phyloP scores from a whole-genome alignment of 2,797 vertebrate species.

The Urosaurus nigricauda region DNA sequence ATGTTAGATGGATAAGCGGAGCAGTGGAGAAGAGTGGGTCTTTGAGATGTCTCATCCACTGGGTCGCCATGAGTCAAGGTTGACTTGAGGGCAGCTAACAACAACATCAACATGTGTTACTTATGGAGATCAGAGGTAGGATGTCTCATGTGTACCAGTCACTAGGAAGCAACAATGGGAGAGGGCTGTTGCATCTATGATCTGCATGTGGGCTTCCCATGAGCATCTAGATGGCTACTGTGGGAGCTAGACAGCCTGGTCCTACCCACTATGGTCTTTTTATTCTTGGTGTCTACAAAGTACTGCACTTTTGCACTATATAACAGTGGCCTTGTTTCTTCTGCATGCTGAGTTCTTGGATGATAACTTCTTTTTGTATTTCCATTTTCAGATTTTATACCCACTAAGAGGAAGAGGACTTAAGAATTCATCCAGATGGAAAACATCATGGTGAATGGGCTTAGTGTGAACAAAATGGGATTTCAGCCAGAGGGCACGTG shows the following conservation, averaged over 20 bases:
- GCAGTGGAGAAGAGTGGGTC: too few species aligned
- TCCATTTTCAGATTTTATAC: slow-evolving; percentile 70
- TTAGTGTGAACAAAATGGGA: not conserved
- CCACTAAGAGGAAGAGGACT: slow-evolving; percentile 72
- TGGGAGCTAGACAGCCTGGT: not conserved
- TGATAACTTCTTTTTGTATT: slow-evolving; percentile 29
- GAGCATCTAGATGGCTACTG: not conserved
- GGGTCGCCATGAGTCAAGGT: too few species aligned
- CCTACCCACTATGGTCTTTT: not conserved
- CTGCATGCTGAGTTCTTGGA: not conserved
- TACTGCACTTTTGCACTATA: not conserved
- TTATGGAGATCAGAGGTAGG: not conserved
- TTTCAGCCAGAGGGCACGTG: not conserved
- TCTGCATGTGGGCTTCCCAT: not conserved
- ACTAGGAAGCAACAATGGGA: not conserved
- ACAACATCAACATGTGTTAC: not conserved
- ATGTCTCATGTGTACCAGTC: not conserved
- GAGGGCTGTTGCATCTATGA: not conserved
- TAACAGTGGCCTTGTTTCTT: not conserved
- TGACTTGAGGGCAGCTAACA: too few species aligned
- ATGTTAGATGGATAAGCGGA: too few species aligned
- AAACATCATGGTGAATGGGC: not conserved
- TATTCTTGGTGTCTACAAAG: not conserved
- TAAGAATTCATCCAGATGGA: slow-evolving; percentile 49
- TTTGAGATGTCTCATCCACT: too few species aligned